A percentile compares a stretch with the other conserved stretches of the same genome.
Conservation (phyloP, 2,797 vertebrate species). For the Parauchenoglanis ngamensis region DNA sequence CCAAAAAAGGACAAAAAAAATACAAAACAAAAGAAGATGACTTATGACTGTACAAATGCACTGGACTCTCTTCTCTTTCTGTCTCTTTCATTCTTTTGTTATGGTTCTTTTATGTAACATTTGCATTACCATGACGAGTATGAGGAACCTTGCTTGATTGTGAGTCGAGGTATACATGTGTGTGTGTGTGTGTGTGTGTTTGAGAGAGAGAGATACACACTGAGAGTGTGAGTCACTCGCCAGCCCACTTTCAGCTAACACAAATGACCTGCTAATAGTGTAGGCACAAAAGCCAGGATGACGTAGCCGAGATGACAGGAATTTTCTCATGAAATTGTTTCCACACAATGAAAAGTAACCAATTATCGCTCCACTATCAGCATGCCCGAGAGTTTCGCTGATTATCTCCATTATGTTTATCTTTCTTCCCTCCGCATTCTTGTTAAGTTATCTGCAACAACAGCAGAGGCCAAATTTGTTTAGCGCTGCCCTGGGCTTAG, state of each 20-base stretch:
- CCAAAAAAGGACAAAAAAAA: background rate
- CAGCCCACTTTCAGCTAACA: slow-evolving; percentile 58
- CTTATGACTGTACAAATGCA: slow-evolving; percentile 11
- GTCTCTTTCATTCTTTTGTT: slow-evolving; percentile 14
- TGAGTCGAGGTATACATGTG: background rate
- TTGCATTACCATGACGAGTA: slow-evolving; percentile 26
- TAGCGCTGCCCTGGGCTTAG: background rate
- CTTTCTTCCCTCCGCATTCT: background rate
- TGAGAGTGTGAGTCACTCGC: slow-evolving; percentile 47
- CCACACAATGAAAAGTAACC: slow-evolving; percentile 4
- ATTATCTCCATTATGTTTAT: background rate
- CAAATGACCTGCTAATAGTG: slow-evolving; percentile 36
- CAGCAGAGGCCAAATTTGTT: background rate
- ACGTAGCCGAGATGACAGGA: background rate
- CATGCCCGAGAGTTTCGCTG: background rate
- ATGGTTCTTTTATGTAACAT: background rate
- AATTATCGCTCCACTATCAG: slow-evolving; percentile 1
- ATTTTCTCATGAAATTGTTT: slow-evolving; percentile 18
- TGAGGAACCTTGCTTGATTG: slow-evolving; percentile 4
- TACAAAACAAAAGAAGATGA: slow-evolving; percentile 7
- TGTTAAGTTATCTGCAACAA: slow-evolving; percentile 2
- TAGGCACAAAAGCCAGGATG: background rate
- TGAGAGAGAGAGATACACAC: background rate
- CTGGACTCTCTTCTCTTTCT: background rate
- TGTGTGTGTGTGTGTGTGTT: background rate